Percentiles rank a stretch among this genome's conserved stretches.
These are phyloP conservation scores for Molossus molossus DNA, from an alignment of 2,797 vertebrate species.

Conservation along the genomic window DNA sequence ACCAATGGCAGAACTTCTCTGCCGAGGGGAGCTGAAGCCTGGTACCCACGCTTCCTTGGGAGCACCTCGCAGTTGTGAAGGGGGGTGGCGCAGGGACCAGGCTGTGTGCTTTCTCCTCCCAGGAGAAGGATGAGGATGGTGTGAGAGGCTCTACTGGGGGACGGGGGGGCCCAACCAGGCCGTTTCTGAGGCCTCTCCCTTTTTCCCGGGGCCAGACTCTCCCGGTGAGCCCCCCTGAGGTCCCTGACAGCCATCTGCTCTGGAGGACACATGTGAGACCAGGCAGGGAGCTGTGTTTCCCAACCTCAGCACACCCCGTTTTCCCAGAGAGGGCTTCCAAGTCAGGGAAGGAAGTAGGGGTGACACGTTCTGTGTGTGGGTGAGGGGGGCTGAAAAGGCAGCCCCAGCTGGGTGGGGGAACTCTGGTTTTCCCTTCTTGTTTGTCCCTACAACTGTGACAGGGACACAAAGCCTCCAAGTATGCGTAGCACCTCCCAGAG, in stretches of 20 bases:
- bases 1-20: background rate
- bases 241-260: background rate
- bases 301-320: background rate
- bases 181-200: background rate
- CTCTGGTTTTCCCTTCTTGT: background rate
- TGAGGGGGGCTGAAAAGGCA: background rate
- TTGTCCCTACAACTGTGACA: slow-evolving; percentile 18
- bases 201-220: background rate
- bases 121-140: background rate
- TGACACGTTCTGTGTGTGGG: background rate
- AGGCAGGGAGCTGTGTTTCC: background rate
- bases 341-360: background rate
- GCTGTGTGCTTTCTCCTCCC: background rate
- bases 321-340: background rate
- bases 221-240: background rate
- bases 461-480: slow-evolving; percentile 15
- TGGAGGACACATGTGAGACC: background rate
- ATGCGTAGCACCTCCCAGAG: slow-evolving; percentile 57
- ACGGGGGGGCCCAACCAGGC: background rate
- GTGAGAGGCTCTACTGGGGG: background rate
- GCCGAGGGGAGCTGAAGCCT: background rate
- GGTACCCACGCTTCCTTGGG: too few species aligned
- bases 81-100: background rate
- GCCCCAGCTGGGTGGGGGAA: background rate
- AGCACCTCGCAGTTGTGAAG: background rate